Percentiles rank a stretch among this genome's conserved stretches.
Conservation (phyloP, 2,888 invertebrate species). For the Drosophila acutilabella region DNA sequence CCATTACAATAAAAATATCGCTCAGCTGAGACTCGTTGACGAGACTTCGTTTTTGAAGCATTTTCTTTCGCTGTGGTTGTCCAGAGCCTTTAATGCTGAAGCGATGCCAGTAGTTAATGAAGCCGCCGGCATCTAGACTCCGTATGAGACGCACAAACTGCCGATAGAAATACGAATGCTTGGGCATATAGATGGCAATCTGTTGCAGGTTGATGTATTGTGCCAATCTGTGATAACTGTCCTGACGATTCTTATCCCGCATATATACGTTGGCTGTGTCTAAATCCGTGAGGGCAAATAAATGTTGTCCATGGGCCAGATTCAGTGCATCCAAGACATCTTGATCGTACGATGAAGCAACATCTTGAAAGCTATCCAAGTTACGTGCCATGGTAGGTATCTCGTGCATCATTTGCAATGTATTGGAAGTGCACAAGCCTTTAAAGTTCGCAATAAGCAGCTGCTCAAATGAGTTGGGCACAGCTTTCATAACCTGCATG, state of each 20-base stretch:
- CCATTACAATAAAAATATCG: constrained; percentile 50
- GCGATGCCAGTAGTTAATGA: constrained; percentile 58
- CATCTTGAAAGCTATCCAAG: constrained; percentile 20
- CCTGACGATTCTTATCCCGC: constrained; percentile 15
- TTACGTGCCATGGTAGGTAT: constrained; percentile 38
- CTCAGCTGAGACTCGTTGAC: constrained; percentile 29
- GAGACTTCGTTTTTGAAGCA: constrained; percentile 1
- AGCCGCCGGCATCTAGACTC: constrained; percentile 57
- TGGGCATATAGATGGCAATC: constrained; percentile 67
- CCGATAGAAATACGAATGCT: constrained; percentile 70
- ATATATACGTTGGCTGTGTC: constrained; percentile 44
- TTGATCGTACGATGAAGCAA: constrained; percentile 38
- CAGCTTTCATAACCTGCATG: constrained; percentile 41
- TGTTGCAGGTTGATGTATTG: constrained; percentile 59
- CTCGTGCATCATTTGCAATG: constrained; percentile 45
- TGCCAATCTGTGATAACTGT: constrained; percentile 39
- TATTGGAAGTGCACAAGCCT: constrained; percentile 49
- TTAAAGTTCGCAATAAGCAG: constrained; percentile 42
- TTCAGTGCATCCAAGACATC: constrained; percentile 48
- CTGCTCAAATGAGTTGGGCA: constrained; percentile 50
- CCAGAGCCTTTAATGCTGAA: constrained; percentile 20
- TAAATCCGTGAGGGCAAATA: constrained; percentile 53
- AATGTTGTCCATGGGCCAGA: constrained; percentile 6
- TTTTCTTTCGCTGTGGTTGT: constrained; percentile 8
- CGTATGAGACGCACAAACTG: constrained; percentile 55